These are phyloP conservation scores for Brachyhypopomus occidentalis DNA, from an alignment of 2,113 vertebrate genomes.

Conservation along the genomic window DNA sequence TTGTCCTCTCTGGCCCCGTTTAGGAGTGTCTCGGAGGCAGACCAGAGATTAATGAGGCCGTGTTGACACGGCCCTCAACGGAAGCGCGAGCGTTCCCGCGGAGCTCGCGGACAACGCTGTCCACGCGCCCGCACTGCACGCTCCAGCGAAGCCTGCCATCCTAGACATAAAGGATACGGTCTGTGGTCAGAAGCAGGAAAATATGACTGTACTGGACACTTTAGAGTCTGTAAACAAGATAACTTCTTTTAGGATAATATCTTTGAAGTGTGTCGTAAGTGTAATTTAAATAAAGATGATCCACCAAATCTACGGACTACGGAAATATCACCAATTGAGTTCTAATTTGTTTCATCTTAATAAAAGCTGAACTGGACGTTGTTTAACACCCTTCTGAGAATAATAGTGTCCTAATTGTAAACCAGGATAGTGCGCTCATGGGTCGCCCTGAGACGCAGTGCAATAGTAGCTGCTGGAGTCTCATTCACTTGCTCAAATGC, in stretches of 20 bases:
- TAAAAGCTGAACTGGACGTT: background rate
- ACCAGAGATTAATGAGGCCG: constrained; percentile 43
- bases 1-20: constrained; percentile 46
- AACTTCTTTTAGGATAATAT: no score
- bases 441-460: background rate
- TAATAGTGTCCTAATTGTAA: background rate
- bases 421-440: background rate
- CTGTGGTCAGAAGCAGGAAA: no score
- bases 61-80: constrained; percentile 25
- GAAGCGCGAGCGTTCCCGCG: background rate
- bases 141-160: background rate
- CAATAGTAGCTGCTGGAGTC: background rate
- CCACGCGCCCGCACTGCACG: background rate
- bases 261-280: no score
- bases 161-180: background rate
- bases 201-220: no score
- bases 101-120: background rate
- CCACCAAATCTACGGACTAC: no score
- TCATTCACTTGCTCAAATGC: constrained; percentile 26
- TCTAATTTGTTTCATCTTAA: no score
- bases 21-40: constrained; percentile 12
- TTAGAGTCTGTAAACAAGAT: no score
- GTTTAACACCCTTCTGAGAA: background rate
- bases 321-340: no score
- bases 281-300: no score